These are phyloP conservation scores for Neogobius melanostomus DNA, from an alignment of 2,113 vertebrate species.

Conservation along the genomic window DNA sequence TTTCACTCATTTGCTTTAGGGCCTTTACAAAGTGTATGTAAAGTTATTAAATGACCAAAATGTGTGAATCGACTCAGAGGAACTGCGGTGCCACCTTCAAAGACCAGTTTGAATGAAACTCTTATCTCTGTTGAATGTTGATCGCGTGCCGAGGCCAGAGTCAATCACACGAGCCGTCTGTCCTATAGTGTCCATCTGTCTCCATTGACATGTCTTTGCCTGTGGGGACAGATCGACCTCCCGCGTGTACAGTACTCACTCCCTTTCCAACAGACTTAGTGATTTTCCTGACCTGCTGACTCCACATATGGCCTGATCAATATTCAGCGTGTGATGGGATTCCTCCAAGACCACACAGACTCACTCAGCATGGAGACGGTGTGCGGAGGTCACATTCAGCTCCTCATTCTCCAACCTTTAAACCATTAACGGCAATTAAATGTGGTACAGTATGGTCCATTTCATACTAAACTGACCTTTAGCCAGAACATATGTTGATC, in stretches of 20 bases:
- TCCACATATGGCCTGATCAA: slow-evolving; percentile 27
- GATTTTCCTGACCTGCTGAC: slow-evolving; percentile 14
- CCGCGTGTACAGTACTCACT: neutral
- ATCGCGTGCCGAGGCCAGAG: neutral
- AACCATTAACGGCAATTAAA: neutral
- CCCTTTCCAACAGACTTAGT: slow-evolving; percentile 5
- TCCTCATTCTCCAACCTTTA: neutral
- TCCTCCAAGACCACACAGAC: neutral
- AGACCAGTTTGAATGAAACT: neutral
- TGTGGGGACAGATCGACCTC: neutral
- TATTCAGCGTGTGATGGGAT: neutral
- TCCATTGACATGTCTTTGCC: slow-evolving; percentile 4
- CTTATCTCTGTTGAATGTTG: slow-evolving; percentile 1
- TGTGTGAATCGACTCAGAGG: too few relatives aligned
- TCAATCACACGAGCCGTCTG: slow-evolving; percentile 21
- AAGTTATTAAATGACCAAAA: too few relatives aligned
- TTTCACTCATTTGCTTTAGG: too few relatives aligned
- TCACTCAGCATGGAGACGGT: neutral
- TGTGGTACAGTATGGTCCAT: too few relatives aligned
- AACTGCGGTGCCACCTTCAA: neutral
- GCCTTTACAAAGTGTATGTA: too few relatives aligned
- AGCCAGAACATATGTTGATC: too few relatives aligned
- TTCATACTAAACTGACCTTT: neutral
- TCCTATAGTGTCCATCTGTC: slow-evolving; percentile 5
- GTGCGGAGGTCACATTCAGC: neutral